Evolutionary conservation across 2,113 vertebrate genomes (phyloP).

Genomic region (Tinamus guttatus): DNA sequence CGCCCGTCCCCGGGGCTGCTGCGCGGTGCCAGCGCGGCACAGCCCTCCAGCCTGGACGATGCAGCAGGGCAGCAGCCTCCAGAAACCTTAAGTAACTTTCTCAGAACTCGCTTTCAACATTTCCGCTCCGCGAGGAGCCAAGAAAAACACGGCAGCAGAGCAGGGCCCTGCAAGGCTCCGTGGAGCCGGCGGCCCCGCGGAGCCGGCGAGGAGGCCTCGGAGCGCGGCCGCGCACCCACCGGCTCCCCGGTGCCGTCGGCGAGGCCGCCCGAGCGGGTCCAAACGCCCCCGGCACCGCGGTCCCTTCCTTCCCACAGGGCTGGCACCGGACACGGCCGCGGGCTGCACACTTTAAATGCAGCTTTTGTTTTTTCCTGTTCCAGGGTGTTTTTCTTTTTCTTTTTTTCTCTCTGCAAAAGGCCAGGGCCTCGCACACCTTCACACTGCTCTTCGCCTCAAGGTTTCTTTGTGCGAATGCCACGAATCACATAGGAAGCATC

Average conservation of each 20-base stretch:
- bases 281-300: not conserved
- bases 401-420: not conserved
- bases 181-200: not conserved
- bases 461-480: not conserved
- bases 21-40: not conserved
- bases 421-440: not conserved
- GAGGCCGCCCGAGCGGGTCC: not conserved
- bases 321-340: not conserved
- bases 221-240: not conserved
- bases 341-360: constrained; percentile 49
- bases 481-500: not conserved
- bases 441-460: not conserved
- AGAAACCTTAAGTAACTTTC: constrained; percentile 59
- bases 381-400: not conserved
- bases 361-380: constrained; percentile 39
- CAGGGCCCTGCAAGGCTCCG: constrained; percentile 24
- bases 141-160: constrained; percentile 59
- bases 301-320: not conserved
- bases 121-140: constrained; percentile 37
- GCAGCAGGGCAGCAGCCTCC: not conserved
- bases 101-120: constrained; percentile 57
- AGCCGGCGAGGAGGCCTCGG: not conserved
- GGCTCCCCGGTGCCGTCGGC: not conserved
- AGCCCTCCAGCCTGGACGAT: not conserved
- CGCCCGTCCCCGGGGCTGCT: not conserved